Percentiles rank a stretch among this genome's conserved stretches.
Evolutionary conservation across 2,113 vertebrate genomes (phyloP).

Genomic region (Monopterus albus): DNA sequence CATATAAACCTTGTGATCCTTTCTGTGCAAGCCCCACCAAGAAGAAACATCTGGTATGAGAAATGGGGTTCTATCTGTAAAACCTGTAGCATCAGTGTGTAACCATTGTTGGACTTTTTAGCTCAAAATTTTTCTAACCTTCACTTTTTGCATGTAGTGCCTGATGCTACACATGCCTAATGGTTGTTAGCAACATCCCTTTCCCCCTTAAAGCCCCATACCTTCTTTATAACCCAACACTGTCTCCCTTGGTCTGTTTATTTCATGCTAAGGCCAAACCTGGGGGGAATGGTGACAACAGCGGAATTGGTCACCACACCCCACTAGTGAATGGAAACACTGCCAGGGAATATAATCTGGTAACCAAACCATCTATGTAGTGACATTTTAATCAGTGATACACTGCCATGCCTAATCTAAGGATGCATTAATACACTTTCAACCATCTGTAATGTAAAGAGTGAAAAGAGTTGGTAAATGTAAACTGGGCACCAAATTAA

Average conservation of each 20-base stretch:
- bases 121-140: no score
- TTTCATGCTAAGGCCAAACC: constrained; percentile 43
- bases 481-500: background rate
- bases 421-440: constrained; percentile 31
- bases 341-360: constrained; percentile 20
- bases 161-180: background rate
- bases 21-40: background rate
- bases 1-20: background rate
- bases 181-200: background rate
- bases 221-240: background rate
- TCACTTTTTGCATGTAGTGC: background rate
- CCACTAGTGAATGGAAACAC: constrained; percentile 53
- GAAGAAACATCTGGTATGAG: background rate
- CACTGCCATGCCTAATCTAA: background rate
- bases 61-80: no score
- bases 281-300: constrained; percentile 8
- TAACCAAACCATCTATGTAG: constrained; percentile 23
- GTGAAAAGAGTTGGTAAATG: background rate
- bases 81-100: no score
- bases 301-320: constrained; percentile 27
- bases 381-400: background rate
- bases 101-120: no score
- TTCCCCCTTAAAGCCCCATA: background rate
- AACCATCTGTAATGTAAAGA: background rate
- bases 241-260: constrained; percentile 20